Base-by-base conservation (phyloP, 2,888 invertebrate species). In the Caenorhabditis sp. region DNA sequence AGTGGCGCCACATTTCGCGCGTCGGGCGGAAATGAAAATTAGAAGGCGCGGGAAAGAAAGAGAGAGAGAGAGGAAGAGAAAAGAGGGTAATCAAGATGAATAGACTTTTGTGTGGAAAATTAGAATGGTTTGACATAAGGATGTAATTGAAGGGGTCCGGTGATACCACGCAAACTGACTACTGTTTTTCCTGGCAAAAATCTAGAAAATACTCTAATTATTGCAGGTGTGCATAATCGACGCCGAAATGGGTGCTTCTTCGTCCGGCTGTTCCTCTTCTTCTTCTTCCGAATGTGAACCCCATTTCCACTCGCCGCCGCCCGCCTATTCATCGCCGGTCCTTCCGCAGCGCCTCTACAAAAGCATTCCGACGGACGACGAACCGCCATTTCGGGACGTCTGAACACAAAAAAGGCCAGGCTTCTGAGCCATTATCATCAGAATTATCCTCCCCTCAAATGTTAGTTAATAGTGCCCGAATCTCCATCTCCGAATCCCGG, bases 191-290 rank as follows among this genome's bases (percentile, higher is more conserved):
- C 27, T 50, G 4, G 6, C 32, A 46, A 13, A 7, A 24, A 17
- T 8, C 22, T 13, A 22, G 2, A 15, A 55, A 37, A 2, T 11
- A 43, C 13, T 11, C 2, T 26, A 9, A 35, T 35, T 35, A 2
- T 62, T 70, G 2, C 63, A 75, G 68, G 41, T 70, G 1, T 70
- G 75, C 46, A 66, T 70, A n/a, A 59, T 70, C 22, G 65, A 65
- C 30, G 24, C 32, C 9, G 53, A 52, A 15, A 41, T 2, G 15
- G 15, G 41, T 15, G 8, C 35, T 9, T 3, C 35, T 9, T 35
- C 35, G 11, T 9, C 35, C 35, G 35, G 9, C 4, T 35, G 35
- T 13, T 35, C 35, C 35, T 35, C 35, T 9, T 35, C 35, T 7
- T 30, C 6, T 35, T 35, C 35, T 9, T 9, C 9, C 13, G 11